A percentile compares a stretch with the other conserved stretches of the same genome.
Evolutionary conservation across 2,888 invertebrate genomes (phyloP).

Genomic region (Nesidiocoris tenuis): DNA sequence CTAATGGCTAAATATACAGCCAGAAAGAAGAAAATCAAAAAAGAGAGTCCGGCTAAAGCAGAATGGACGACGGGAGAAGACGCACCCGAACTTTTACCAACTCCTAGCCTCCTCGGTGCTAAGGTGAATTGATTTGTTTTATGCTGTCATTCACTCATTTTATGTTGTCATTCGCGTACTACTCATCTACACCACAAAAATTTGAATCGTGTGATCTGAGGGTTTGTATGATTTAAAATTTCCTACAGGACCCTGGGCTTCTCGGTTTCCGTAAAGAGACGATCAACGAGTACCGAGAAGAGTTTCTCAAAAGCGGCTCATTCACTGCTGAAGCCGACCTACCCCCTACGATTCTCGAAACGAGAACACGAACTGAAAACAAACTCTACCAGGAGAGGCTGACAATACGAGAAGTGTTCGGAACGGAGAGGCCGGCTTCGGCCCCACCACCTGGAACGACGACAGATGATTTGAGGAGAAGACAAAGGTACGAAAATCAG

Average conservation of each 20-base stretch:
- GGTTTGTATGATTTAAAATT: neutral
- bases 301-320: constrained; percentile 35
- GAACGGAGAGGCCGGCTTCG: constrained; percentile 76
- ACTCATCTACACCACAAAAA: neutral
- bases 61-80: constrained; percentile 24
- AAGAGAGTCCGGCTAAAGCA: constrained; percentile 25
- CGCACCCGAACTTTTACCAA: constrained; percentile 62
- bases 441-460: constrained; percentile 64
- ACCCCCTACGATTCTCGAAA: constrained; percentile 66
- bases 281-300: constrained; percentile 29
- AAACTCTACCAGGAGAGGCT: constrained; percentile 68
- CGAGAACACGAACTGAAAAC: constrained; percentile 74
- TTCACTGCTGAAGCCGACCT: constrained; percentile 61
- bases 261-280: constrained; percentile 38
- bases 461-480: constrained; percentile 30
- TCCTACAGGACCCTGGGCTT: constrained; percentile 30
- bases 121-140: constrained; percentile 32
- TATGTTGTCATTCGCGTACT: neutral
- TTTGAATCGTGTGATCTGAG: neutral
- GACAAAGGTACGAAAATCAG: constrained; percentile 41
- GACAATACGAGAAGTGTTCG: constrained; percentile 75
- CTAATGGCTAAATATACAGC: constrained; percentile 65
- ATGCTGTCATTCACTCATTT: neutral
- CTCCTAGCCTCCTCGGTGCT: constrained; percentile 60
- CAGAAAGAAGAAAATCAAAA: constrained; percentile 57